Conservation (phyloP, 2,113 vertebrate genomes). For the Conger conger region DNA sequence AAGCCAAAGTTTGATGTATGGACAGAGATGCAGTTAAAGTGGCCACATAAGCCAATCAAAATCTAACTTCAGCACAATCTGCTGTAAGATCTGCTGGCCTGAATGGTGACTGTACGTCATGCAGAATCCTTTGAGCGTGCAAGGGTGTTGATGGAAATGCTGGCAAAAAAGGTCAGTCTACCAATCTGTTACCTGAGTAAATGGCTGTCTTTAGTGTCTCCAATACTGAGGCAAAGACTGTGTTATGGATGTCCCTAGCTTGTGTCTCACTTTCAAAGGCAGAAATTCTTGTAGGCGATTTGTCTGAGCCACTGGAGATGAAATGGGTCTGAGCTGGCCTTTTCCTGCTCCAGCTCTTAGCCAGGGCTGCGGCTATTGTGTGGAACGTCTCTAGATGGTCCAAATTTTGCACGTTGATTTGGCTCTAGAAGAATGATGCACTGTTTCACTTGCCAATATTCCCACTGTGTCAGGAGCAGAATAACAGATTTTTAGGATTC, state of each 20-base stretch:
- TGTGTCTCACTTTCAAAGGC: neutral
- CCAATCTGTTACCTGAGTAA: no score
- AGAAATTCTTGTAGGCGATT: neutral
- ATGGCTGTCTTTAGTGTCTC: neutral
- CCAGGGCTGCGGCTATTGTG: neutral
- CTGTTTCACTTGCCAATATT: neutral
- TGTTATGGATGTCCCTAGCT: neutral
- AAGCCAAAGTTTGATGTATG: no score
- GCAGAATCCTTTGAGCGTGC: no score
- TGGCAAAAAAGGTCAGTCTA: no score
- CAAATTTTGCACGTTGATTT: neutral
- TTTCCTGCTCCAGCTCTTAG: neutral
- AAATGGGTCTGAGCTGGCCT: neutral
- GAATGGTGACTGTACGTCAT: no score
- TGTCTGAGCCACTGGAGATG: neutral
- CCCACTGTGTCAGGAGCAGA: neutral
- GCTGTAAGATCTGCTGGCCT: no score
- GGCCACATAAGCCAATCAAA: no score
- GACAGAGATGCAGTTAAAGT: no score
- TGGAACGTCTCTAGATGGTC: neutral
- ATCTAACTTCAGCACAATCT: no score
- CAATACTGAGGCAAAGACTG: neutral
- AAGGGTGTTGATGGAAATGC: no score
- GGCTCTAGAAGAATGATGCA: neutral
- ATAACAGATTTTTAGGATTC: neutral